These are phyloP conservation scores for Noctua janthina DNA, from an alignment of 2,888 invertebrate species.

Conservation along the genomic window DNA sequence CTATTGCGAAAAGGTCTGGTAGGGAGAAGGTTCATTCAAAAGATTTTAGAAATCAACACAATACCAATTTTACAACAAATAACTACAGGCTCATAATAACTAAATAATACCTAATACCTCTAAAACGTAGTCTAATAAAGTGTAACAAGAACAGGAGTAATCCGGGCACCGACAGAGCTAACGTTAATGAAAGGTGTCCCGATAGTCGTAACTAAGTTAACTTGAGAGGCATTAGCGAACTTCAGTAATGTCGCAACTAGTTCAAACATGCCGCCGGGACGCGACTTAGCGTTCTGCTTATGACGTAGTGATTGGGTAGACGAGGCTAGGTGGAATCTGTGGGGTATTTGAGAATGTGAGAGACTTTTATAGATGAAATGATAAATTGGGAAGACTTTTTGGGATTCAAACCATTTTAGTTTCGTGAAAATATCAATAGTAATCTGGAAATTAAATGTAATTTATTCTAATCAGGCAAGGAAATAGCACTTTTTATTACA, in stretches of 20 bases:
- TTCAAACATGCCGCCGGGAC: slow-evolving; percentile 52
- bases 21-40: neutral
- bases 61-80: neutral
- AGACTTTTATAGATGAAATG: too few species aligned
- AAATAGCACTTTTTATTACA: neutral
- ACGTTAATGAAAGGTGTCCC: slow-evolving; percentile 63
- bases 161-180: slow-evolving; percentile 34
- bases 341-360: too few species aligned
- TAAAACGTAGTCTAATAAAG: slow-evolving; percentile 26
- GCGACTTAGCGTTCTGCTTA: slow-evolving; percentile 6
- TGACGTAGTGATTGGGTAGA: slow-evolving; percentile 19
- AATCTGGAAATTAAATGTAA: neutral
- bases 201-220: slow-evolving; percentile 59
- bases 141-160: slow-evolving; percentile 37
- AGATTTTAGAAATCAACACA: neutral
- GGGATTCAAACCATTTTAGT: neutral
- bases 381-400: neutral
- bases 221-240: slow-evolving; percentile 55
- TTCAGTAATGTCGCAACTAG: slow-evolving; percentile 58
- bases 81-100: neutral
- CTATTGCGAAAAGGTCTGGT: neutral
- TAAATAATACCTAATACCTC: neutral
- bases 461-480: neutral
- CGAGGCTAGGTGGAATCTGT: neutral
- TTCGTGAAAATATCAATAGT: neutral